A percentile compares a stretch with the other conserved stretches of the same genome.
These are phyloP conservation scores for Patella depressa DNA, from an alignment of 2,888 invertebrate genomes.

Conservation along the genomic window DNA sequence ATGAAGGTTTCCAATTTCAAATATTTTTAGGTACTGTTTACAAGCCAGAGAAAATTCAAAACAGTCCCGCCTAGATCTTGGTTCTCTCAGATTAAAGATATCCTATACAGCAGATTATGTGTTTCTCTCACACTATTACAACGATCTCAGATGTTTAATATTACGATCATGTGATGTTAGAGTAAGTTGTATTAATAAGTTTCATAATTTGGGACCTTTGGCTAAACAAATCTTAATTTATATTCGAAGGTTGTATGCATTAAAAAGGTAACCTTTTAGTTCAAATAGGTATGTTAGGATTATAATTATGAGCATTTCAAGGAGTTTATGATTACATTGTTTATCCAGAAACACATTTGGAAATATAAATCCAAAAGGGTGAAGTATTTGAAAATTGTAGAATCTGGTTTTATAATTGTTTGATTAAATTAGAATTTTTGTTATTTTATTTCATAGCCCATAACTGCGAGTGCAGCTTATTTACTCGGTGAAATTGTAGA, in stretches of 20 bases:
- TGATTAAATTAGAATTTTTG: not conserved
- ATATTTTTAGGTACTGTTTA: slow-evolving; percentile 79
- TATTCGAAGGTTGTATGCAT: no score
- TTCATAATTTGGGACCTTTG: no score
- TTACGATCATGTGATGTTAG: slow-evolving; percentile 80
- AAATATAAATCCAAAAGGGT: not conserved
- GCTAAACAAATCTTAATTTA: no score
- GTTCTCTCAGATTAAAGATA: slow-evolving; percentile 87
- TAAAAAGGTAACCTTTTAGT: no score
- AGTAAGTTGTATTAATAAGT: slow-evolving; percentile 70
- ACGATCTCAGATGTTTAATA: slow-evolving; percentile 82
- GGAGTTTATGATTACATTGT: no score
- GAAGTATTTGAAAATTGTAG: not conserved
- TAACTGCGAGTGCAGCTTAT: slow-evolving; percentile 69
- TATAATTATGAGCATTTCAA: no score
- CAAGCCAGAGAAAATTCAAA: slow-evolving; percentile 76
- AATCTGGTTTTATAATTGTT: no score
- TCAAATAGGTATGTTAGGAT: no score
- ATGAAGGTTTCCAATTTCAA: not conserved
- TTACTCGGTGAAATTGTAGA: slow-evolving; percentile 88
- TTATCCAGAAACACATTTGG: no score
- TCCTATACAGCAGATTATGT: slow-evolving; percentile 92
- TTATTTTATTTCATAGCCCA: slow-evolving; percentile 53
- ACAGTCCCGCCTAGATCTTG: slow-evolving; percentile 76
- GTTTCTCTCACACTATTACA: slow-evolving; percentile 86